Evolutionary conservation across 2,797 vertebrate genomes (phyloP), one percentile per base, ranked within the genome.

Genomic region (Nyctalus aviator): DNA sequence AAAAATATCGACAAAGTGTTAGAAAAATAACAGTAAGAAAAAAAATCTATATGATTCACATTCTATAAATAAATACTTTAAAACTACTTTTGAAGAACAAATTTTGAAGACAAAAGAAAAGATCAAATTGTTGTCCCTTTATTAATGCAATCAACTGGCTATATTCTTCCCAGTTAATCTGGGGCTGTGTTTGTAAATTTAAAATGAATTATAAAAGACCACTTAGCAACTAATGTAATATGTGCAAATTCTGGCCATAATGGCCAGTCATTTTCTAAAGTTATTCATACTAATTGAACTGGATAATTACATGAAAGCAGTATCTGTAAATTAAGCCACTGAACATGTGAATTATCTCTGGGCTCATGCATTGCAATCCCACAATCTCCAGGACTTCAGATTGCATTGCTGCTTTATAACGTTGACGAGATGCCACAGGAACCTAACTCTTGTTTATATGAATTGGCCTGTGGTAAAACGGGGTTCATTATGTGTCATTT

Each of bases 1-100:
- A 94, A 96, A 97, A 97, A 97, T 8, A 95, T 68, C 71, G 69
- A 59, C 0, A 92, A 48, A 64, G 13, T 71, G 69, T 97, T 96
- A 97, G 83, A 94, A 91, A 73, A 88, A 71, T 30, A 94, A 66
- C 1, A 84, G 44, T 59, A 13, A 66, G n/a, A 93, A 66, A 66
- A 62, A 91, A 48, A 88, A 53, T 20, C 77, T 37, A n/a, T 1
- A 50, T 53, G 50, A 44, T 83, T 84, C 53, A 81, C 11, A 76
- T 46, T 93, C 48, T 44, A 77, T 27, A 88, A 77, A 84, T 91
- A 94, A 73, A 82, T 75, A 76, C 37, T 89, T 50, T 64, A 57
- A 82, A 88, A 83, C 21, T 71, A 37, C 15, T 96, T 92, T 93
- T 72, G 69, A 77, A 87, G 37, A 96, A 96, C 10, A 92, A 62